A percentile compares a stretch with the other conserved stretches of the same genome.
These are phyloP conservation scores for Xenopus borealis DNA, from an alignment of 2,113 vertebrate species.

Conservation along the genomic window DNA sequence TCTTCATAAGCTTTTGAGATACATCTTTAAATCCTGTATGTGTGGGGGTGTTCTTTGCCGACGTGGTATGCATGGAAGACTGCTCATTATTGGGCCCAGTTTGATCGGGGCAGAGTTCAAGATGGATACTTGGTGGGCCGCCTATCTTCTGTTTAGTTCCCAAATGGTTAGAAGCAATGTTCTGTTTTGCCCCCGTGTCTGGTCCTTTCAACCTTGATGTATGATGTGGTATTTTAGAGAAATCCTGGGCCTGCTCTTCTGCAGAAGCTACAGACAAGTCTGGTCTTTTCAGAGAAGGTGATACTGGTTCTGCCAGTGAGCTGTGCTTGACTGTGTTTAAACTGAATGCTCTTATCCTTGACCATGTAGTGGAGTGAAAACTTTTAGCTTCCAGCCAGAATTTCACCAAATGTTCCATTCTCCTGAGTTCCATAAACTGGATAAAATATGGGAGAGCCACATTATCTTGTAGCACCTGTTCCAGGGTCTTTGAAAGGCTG, in stretches of 20 bases:
- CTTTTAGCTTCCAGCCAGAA: conserved; percentile 95
- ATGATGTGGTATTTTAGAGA: conserved; percentile 39
- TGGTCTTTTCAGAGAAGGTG: conserved; percentile 60
- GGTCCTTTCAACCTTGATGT: conserved; percentile 44
- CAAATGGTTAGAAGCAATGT: conserved; percentile 53
- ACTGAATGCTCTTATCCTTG: conserved; percentile 88
- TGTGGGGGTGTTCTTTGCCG: conserved; percentile 70
- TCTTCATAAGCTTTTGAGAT: conserved; percentile 92
- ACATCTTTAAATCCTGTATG: conserved; percentile 75
- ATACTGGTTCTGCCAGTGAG: conserved; percentile 84
- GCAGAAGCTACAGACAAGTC: conserved; percentile 51
- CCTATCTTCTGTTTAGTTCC: conserved; percentile 55
- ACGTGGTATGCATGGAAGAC: conserved; percentile 72
- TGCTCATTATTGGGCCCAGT: conserved; percentile 53
- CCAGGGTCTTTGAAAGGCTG: conserved; percentile 92
- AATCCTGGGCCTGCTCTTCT: conserved; percentile 59
- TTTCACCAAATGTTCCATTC: conserved; percentile 86
- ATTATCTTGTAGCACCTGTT: conserved; percentile 84
- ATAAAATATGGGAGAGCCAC: conserved; percentile 89
- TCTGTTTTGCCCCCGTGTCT: conserved; percentile 48
- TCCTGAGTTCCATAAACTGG: conserved; percentile 85
- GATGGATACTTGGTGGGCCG: conserved; percentile 47
- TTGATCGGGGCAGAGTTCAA: conserved; percentile 50
- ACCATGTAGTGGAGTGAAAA: conserved; percentile 92
- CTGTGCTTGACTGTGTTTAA: conserved; percentile 96